These are phyloP conservation scores for Orcinus orca DNA, from an alignment of 2,113 vertebrate species.

Conservation along the genomic window DNA sequence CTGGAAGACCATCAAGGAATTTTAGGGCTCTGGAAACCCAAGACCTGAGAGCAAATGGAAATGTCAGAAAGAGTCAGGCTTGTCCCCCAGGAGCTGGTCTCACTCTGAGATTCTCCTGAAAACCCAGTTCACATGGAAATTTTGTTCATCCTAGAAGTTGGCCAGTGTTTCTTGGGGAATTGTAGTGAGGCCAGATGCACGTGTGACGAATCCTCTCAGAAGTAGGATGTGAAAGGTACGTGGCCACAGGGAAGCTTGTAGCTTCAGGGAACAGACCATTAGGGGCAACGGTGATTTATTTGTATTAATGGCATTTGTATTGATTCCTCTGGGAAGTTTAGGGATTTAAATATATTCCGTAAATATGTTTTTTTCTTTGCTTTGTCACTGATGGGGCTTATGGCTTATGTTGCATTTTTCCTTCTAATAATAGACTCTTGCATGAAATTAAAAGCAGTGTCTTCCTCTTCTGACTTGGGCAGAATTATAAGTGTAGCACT, in stretches of 20 bases:
- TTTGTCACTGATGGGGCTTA: slow-evolving; percentile 7
- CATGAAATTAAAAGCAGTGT: slow-evolving; percentile 18
- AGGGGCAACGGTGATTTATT: not conserved
- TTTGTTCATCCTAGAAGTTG: not conserved
- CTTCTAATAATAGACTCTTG: slow-evolving; percentile 33
- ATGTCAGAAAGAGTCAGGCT: not conserved
- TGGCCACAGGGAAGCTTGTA: not conserved
- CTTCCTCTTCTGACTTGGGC: not conserved
- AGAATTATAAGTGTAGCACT: not conserved
- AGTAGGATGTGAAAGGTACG: not conserved
- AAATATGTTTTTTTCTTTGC: slow-evolving; percentile 33
- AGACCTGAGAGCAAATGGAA: slow-evolving; percentile 1
- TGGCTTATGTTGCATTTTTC: slow-evolving; percentile 38
- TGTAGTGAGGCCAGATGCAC: not conserved
- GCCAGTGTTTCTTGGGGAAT: not conserved
- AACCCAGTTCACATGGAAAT: not conserved
- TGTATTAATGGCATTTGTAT: slow-evolving; percentile 8
- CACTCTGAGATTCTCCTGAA: not conserved
- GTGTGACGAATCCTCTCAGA: not conserved
- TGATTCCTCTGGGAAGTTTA: slow-evolving; percentile 13
- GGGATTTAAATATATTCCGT: slow-evolving; percentile 7
- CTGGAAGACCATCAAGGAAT: not conserved
- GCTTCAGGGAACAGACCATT: not conserved
- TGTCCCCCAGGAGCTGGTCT: not conserved
- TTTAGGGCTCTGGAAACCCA: not conserved